Percentiles rank a stretch among this genome's conserved stretches.
Evolutionary conservation across 2,113 vertebrate species (phyloP).

Genomic region (Seriola aureovittata): DNA sequence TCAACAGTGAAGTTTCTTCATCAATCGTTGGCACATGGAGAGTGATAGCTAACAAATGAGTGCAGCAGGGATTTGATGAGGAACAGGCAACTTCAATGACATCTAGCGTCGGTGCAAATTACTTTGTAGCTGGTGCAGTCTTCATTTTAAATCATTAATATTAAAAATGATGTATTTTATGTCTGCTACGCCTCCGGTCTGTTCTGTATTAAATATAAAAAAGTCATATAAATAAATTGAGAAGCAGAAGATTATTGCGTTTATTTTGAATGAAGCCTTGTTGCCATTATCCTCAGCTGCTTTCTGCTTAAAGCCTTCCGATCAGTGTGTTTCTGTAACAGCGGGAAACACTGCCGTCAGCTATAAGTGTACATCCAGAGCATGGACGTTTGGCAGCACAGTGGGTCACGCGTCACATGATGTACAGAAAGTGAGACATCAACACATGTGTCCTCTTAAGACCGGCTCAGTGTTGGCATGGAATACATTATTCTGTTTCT

Average conservation of each 20-base stretch:
- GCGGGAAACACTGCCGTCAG: not conserved
- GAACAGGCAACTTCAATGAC: not conserved
- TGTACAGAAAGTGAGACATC: slow-evolving; percentile 7
- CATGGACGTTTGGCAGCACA: not conserved
- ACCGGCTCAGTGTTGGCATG: not conserved
- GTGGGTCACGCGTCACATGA: slow-evolving; percentile 6
- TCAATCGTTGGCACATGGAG: not conserved
- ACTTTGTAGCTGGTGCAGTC: not conserved
- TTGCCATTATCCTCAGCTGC: not conserved
- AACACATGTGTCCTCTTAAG: not conserved
- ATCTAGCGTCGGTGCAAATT: not conserved
- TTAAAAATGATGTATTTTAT: not conserved
- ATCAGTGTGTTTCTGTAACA: not conserved
- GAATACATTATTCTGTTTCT: not conserved
- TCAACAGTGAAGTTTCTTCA: not conserved
- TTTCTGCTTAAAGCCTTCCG: not conserved
- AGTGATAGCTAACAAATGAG: not conserved
- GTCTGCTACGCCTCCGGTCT: not conserved
- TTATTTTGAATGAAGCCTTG: not conserved
- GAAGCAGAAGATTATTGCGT: not conserved
- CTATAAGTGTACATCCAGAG: not conserved
- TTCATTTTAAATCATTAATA: not conserved
- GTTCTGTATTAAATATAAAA: not conserved
- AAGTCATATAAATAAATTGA: not conserved
- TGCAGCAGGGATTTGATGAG: not conserved